Evolutionary conservation across 2,797 vertebrate species (phyloP), one percentile per base, ranked within the genome.

Genomic region (Acanthornis magna): DNA sequence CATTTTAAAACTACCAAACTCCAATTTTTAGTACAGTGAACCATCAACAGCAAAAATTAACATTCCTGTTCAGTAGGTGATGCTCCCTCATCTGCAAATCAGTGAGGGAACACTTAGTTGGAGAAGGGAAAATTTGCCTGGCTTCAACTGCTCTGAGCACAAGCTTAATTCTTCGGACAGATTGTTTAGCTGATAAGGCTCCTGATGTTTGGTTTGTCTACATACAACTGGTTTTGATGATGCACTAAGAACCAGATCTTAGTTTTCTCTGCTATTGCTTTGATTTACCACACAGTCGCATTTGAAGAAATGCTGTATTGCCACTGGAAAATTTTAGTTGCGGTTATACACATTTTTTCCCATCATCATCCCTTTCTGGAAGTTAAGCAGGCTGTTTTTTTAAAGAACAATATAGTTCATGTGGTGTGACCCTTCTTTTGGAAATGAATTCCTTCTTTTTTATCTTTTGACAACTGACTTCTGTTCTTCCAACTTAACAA

Each of bases 281-380:
- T 91, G n/a, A 82, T 82, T 94, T 93, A 85, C 63, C 80, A 45
- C 73, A 57, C 38, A 73, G 45, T 80, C 34, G 2, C 42, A 74
- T 80, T 85, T 93, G 57, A 90, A 91, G 40, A 79, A 89, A 67
- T 88, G 72, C 43, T 73, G 22, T n/a, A 8, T 61, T 73, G 25
- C 57, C 34, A 10, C 26, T 95, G 81, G 93, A 95, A 95, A 94
- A 85, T 80, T 91, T 54, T 77, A 29, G 14, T 81, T 84, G 58
- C 0, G 10, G 61, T 92, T 95, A 43, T 80, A 54, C 38, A 63
- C 27, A 47, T 79, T 77, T 88, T 95, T 96, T 72, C 55, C 75
- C 38, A 68, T 94, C 45, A 77, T 75, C 67, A 79, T 30, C 36
- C 21, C 43, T 83, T 91, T 95, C 91, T 96, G 81, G 86, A 92